These are phyloP conservation scores for Drosophila rufa DNA, from an alignment of 1,140 invertebrate species.

Conservation along the genomic window DNA sequence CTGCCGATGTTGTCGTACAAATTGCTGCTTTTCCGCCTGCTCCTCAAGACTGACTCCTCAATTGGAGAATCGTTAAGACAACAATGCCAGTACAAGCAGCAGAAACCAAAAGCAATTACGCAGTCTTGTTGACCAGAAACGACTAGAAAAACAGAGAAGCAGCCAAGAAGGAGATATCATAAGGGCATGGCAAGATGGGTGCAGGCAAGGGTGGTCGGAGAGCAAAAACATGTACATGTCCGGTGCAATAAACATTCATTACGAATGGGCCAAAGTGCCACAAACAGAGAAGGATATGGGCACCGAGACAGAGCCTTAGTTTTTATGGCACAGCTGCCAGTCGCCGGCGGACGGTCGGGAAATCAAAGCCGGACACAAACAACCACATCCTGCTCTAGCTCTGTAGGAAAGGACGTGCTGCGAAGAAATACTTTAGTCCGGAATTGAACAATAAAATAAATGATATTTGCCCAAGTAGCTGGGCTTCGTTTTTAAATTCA, in stretches of 20 bases:
- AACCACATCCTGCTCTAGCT: conserved; percentile 23
- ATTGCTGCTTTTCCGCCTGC: conserved; percentile 30
- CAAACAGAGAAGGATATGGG: conserved; percentile 70
- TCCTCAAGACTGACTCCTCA: conserved; percentile 28
- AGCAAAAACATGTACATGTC: conserved; percentile 80
- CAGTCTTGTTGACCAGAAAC: conserved; percentile 66
- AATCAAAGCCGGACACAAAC: conserved; percentile 65
- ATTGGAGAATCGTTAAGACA: conserved; percentile 52
- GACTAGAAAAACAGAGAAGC: conserved; percentile 48
- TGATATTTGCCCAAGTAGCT: conserved; percentile 81
- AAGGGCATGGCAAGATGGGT: neutral
- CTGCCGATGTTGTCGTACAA: conserved; percentile 31
- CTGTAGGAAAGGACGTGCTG: conserved; percentile 53
- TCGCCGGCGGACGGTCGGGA: conserved; percentile 70
- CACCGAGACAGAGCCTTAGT: conserved; percentile 57
- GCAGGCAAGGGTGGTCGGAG: conserved; percentile 10
- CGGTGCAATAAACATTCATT: conserved; percentile 83
- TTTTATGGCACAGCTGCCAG: conserved; percentile 79
- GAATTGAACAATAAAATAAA: conserved; percentile 84
- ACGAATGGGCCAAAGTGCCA: conserved; percentile 76
- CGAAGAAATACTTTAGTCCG: conserved; percentile 65
- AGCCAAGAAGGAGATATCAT: conserved; percentile 41
- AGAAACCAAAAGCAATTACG: conserved; percentile 74
- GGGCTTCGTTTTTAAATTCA: conserved; percentile 76
- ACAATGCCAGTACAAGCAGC: conserved; percentile 37